phyloP scores from a whole-genome alignment of 2,113 vertebrate genomes.

The Pachycephala philippinensis region DNA sequence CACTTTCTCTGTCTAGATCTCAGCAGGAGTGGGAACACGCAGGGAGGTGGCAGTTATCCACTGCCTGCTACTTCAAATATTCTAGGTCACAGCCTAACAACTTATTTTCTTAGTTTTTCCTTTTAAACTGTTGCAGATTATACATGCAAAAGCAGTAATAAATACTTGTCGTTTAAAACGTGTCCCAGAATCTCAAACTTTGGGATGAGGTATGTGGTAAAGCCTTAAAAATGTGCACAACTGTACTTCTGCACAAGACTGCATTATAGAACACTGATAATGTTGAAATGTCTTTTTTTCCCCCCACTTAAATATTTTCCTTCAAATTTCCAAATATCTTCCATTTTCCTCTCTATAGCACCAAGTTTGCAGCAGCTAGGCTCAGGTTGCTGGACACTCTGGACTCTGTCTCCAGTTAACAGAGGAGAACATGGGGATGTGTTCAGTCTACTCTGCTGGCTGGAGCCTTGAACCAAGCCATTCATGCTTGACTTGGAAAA shows the following conservation, averaged over 20 bases:
- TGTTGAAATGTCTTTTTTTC: background rate
- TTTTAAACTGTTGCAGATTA: background rate
- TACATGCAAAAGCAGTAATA: background rate
- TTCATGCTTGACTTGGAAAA: rapidly evolving
- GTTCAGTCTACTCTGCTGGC: background rate
- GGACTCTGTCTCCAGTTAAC: background rate
- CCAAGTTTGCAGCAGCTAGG: background rate
- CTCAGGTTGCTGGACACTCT: background rate
- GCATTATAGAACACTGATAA: background rate
- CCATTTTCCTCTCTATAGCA: background rate
- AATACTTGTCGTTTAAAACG: background rate
- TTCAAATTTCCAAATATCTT: background rate
- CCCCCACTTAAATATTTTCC: background rate
- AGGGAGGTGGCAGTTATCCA: rapidly evolving
- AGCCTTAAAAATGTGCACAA: background rate
- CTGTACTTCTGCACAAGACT: background rate
- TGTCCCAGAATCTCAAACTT: background rate
- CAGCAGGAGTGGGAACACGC: rapidly evolving
- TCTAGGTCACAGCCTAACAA: background rate
- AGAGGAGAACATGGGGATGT: rapidly evolving
- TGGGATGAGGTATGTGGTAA: background rate
- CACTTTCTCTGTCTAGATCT: background rate
- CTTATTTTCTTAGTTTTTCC: background rate
- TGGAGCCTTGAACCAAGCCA: background rate
- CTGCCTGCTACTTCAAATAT: background rate